Conservation (phyloP, 2,888 invertebrate genomes). For the Rapana venosa region DNA sequence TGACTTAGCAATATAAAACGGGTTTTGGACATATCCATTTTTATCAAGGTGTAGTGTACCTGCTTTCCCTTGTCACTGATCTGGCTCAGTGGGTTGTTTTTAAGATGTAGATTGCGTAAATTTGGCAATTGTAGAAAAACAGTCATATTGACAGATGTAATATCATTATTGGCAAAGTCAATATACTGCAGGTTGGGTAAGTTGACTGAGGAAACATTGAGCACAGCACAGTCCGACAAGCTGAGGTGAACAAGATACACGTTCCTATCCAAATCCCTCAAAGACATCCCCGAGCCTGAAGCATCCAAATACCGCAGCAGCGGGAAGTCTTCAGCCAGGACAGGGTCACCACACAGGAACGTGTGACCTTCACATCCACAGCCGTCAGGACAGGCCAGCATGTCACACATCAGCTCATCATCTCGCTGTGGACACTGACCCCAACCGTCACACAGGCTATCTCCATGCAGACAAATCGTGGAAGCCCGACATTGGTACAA, state of each 20-base stretch:
- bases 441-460: constrained; percentile 28
- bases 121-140: background rate
- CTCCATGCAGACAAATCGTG: constrained; percentile 19
- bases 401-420: constrained; percentile 29
- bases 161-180: background rate
- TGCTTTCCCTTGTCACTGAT: background rate
- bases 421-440: constrained; percentile 32
- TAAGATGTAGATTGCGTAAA: background rate
- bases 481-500: constrained; percentile 10
- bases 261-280: background rate
- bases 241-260: background rate
- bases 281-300: background rate
- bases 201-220: background rate
- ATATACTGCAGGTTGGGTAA: background rate
- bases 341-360: background rate
- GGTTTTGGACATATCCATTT: too few relatives aligned
- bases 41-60: too few relatives aligned
- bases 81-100: background rate
- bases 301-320: constrained; percentile 24
- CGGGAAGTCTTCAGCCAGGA: background rate
- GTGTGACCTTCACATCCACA: constrained; percentile 25
- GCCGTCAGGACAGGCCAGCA: background rate
- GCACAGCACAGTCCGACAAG: background rate
- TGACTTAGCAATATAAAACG: too few relatives aligned
- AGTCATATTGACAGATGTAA: background rate